These are phyloP conservation scores for Junonia oenone DNA, from an alignment of 2,888 invertebrate species.

Conservation along the genomic window DNA sequence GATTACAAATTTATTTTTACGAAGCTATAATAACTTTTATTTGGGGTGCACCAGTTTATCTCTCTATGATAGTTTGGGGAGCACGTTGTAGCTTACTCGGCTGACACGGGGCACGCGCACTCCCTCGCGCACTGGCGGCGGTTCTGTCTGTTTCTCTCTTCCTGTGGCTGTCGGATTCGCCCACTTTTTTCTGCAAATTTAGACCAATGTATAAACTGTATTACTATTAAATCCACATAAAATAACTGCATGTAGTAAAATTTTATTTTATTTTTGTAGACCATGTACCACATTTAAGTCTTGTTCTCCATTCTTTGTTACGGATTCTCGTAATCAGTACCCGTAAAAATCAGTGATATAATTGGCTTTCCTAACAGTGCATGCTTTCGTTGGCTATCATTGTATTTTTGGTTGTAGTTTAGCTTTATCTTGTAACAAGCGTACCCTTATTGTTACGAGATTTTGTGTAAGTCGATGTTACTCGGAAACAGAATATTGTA, in stretches of 20 bases:
- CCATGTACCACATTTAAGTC: conserved; percentile 35
- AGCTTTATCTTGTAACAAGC: conserved; percentile 19
- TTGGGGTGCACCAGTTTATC: conserved; percentile 61
- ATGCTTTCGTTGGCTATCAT: conserved; percentile 20
- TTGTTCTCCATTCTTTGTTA: background rate
- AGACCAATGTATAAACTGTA: conserved; percentile 24
- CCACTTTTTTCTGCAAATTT: conserved; percentile 61
- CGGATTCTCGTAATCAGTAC: background rate
- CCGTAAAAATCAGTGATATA: background rate
- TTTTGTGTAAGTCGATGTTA: conserved; percentile 19
- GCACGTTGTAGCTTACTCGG: conserved; percentile 69
- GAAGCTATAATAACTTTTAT: conserved; percentile 46
- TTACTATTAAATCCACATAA: conserved; percentile 12
- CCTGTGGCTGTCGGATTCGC: conserved; percentile 77
- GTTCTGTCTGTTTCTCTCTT: conserved; percentile 81
- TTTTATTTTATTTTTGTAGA: conserved; percentile 30
- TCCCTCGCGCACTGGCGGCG: conserved; percentile 74
- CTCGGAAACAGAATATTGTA: conserved; percentile 15
- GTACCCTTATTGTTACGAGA: conserved; percentile 23
- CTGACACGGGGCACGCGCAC: conserved; percentile 71
- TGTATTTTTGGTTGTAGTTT: conserved; percentile 18
- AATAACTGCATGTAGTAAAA: conserved; percentile 28
- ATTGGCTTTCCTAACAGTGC: conserved; percentile 23
- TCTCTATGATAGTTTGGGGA: conserved; percentile 58
- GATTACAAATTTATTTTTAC: conserved; percentile 50